A percentile compares a stretch with the other conserved stretches of the same genome.
phyloP scores from a whole-genome alignment of 1,140 invertebrate species.

The Campoletis sonorensis region DNA sequence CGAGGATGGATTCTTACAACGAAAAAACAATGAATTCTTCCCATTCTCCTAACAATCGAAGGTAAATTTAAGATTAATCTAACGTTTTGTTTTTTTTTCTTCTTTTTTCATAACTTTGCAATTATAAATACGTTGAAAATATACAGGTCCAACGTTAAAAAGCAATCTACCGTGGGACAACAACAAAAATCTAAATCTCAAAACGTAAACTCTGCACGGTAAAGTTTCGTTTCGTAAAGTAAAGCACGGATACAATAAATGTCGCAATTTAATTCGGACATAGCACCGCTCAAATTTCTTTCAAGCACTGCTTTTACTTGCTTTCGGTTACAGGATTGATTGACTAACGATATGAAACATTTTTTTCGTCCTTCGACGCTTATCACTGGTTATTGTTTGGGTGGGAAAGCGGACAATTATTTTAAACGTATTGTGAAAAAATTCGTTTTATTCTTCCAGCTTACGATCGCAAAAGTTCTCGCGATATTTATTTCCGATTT shows the following conservation, averaged over 20 bases:
- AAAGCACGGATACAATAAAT: constrained; percentile 45
- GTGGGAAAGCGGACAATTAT: neutral
- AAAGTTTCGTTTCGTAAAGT: constrained; percentile 58
- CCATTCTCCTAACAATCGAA: constrained; percentile 15
- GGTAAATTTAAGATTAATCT: neutral
- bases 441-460: too few relatives aligned
- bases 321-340: too few relatives aligned
- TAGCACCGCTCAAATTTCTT: too few relatives aligned
- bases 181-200: constrained; percentile 59
- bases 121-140: constrained; percentile 54
- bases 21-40: neutral
- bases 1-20: neutral
- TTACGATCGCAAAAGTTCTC: neutral
- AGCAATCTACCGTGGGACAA: constrained; percentile 51
- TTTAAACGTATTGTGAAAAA: too few relatives aligned
- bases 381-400: neutral
- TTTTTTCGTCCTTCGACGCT: neutral
- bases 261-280: too few relatives aligned
- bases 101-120: neutral
- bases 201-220: constrained; percentile 59
- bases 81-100: neutral
- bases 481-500: neutral
- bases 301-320: too few relatives aligned
- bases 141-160: constrained; percentile 58
- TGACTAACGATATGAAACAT: neutral